These are phyloP conservation scores for Macaria liturata DNA, from an alignment of 2,888 invertebrate species.

Conservation along the genomic window DNA sequence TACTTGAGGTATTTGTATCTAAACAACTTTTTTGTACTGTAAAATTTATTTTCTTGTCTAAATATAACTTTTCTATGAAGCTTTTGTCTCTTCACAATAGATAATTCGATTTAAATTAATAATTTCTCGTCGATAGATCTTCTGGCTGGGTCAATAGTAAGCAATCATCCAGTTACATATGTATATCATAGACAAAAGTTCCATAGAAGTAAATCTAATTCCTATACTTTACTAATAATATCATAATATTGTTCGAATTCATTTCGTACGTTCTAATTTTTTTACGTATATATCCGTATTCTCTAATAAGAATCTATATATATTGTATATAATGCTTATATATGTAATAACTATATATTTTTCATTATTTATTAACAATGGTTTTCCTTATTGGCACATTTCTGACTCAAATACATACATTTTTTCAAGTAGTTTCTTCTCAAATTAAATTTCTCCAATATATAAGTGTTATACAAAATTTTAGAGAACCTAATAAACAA, in stretches of 20 bases:
- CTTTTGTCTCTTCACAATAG: conserved; percentile 10
- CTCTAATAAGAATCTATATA: conserved; percentile 46
- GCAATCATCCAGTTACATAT: too few species aligned
- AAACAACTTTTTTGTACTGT: conserved; percentile 40
- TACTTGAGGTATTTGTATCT: conserved; percentile 62
- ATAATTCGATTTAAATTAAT: too few species aligned
- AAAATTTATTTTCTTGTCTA: conserved; percentile 34
- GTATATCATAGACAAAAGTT: conserved; percentile 19
- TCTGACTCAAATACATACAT: conserved; percentile 57
- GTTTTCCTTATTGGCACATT: conserved; percentile 74
- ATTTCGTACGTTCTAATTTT: conserved; percentile 32
- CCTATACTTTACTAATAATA: conserved; percentile 37
- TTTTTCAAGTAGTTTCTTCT: conserved; percentile 48
- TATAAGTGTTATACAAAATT: too few species aligned
- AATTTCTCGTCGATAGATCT: too few species aligned
- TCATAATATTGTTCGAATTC: conserved; percentile 31
- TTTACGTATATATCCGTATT: conserved; percentile 39
- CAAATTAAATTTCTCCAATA: not conserved
- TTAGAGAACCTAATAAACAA: conserved; percentile 7
- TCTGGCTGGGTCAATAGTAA: too few species aligned
- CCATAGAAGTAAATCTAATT: conserved; percentile 19
- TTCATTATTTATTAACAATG: conserved; percentile 62
- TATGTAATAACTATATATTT: conserved; percentile 73
- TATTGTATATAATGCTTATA: conserved; percentile 63
- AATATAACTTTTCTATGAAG: conserved; percentile 15